Conservation (phyloP, 2,888 invertebrate species). For the Biston betularia region DNA sequence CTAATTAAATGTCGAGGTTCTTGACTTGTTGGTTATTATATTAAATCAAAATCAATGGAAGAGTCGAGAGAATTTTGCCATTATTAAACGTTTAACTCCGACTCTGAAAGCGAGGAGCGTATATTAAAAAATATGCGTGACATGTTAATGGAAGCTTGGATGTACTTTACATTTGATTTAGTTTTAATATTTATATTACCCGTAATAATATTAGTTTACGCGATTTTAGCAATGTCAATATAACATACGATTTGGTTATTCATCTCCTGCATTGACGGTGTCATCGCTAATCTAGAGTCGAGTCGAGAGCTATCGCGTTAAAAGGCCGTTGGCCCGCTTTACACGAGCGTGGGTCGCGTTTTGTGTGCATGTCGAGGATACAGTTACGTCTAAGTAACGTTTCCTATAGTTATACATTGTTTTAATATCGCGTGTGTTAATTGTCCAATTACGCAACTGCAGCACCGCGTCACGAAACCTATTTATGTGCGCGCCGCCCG, state of each 20-base stretch:
- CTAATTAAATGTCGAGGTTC: slow-evolving; percentile 80
- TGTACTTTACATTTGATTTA: too few species aligned
- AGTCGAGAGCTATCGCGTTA: slow-evolving; percentile 61
- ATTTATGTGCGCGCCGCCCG: slow-evolving; percentile 59
- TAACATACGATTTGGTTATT: slow-evolving; percentile 5
- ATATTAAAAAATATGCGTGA: too few species aligned
- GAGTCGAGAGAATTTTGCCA: neutral
- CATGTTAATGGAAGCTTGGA: too few species aligned
- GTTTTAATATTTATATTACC: neutral
- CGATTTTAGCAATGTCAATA: slow-evolving; percentile 8
- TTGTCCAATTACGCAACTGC: slow-evolving; percentile 77
- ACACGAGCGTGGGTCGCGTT: slow-evolving; percentile 71
- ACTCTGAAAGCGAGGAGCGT: too few species aligned
- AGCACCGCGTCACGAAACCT: slow-evolving; percentile 71
- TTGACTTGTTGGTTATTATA: slow-evolving; percentile 65
- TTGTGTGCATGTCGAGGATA: slow-evolving; percentile 67
- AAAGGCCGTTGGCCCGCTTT: slow-evolving; percentile 76
- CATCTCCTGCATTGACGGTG: slow-evolving; percentile 42
- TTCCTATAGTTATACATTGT: slow-evolving; percentile 70
- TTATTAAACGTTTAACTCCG: neutral
- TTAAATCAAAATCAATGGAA: slow-evolving; percentile 49
- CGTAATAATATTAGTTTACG: slow-evolving; percentile 5
- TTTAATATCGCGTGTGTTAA: slow-evolving; percentile 70
- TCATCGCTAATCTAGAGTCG: slow-evolving; percentile 59
- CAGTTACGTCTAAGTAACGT: slow-evolving; percentile 66